phyloP scores from a whole-genome alignment of 2,888 invertebrate species.

The Metopia argyrocephala region DNA sequence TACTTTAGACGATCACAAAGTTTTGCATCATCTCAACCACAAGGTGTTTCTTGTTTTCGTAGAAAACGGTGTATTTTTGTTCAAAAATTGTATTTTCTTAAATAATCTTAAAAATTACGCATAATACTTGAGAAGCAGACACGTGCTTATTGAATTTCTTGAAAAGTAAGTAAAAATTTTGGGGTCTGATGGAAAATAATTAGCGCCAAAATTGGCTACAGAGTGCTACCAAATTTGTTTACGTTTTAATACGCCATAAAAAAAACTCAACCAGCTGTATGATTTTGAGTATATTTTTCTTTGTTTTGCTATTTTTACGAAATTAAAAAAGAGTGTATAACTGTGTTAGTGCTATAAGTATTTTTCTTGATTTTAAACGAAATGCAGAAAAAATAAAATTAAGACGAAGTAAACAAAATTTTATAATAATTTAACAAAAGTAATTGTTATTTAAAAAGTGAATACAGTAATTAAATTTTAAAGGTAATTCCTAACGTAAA shows the following conservation, averaged over 20 bases:
- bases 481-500: constrained; percentile 15
- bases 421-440: constrained; percentile 3
- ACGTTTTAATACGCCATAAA: constrained; percentile 9
- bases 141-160: not conserved
- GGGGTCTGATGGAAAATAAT: not conserved
- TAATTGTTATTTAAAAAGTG: constrained; percentile 21
- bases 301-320: constrained; percentile 54
- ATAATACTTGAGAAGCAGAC: not conserved
- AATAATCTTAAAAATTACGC: not conserved
- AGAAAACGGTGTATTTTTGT: not conserved
- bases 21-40: not conserved
- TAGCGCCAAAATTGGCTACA: constrained; percentile 49
- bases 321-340: constrained; percentile 30
- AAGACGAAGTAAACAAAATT: constrained; percentile 63
- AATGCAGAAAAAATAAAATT: constrained; percentile 57
- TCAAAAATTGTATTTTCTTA: not conserved
- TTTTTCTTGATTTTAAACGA: constrained; percentile 44
- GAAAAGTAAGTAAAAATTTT: constrained; percentile 20
- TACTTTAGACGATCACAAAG: not conserved
- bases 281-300: constrained; percentile 40
- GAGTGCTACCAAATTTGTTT: constrained; percentile 40
- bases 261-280: constrained; percentile 37
- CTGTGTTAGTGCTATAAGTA: constrained; percentile 34
- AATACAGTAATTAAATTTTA: not conserved
- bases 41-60: not conserved